Evolutionary conservation across 2,888 invertebrate genomes (phyloP), one percentile per base, ranked within the genome.

Genomic region (Polyploca ridens): DNA sequence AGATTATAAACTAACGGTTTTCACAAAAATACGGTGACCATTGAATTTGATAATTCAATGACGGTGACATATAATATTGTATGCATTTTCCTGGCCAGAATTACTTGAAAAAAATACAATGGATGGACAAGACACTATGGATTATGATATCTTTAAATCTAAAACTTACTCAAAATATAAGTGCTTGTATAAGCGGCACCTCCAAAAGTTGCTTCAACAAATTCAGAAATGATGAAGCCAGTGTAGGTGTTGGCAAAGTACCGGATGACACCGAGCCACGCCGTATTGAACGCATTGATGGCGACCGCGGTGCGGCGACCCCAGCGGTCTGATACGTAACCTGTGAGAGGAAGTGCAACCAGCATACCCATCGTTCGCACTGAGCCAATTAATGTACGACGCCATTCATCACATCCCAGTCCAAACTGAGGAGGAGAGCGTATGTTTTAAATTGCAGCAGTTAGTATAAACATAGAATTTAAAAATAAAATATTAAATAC

Each of bases 301-400:
- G 95, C 89, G 67, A 96, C 90, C 1, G 95, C 92, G 3, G 94
- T 88, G 69, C 95, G 94, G 62, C 96, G 92, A 3, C 96, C 96
- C 90, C 94, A 97, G 94, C 95, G 95, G 89, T 97, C 97, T 0
- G 97, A 97, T 57, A 97, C 83, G 74, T 94, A 94, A 58, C 97
- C 97, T 0, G 96, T 95, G 70, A 96, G 89, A 14, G 96, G 96
- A 69, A 96, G 90, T 3, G 96, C 96, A 62, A 95, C 83, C 76
- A 97, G 95, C 66, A 96, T 95, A 33, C 97, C 97, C 46, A 96
- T 74, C 62, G 96, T 96, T 67, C 96, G 95, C 14, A 96, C 88
- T 0, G 97, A 96, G 0, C 97, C 97, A 57, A 97, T 96, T 69
- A 97, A 80, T 0, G 96, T 94, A 41, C 97, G 90, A 70, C 96